Conservation (phyloP, 1,140 invertebrate species). For the Drosophila mauritiana region DNA sequence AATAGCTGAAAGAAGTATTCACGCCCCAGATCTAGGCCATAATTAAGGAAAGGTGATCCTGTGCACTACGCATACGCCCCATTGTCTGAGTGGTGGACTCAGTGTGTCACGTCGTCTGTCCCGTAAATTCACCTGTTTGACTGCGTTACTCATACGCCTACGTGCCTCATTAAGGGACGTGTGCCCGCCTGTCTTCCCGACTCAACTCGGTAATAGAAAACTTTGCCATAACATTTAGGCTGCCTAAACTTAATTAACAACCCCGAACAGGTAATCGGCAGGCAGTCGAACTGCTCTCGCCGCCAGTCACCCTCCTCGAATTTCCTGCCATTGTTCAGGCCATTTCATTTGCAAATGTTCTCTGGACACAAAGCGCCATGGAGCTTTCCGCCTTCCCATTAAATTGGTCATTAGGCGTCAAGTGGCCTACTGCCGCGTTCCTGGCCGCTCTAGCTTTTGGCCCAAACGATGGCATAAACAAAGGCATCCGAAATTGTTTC, state of each 20-base stretch:
- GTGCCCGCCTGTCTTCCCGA: slow-evolving; percentile 8
- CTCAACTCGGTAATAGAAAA: slow-evolving; percentile 71
- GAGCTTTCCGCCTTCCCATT: slow-evolving; percentile 54
- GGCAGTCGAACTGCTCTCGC: slow-evolving; percentile 31
- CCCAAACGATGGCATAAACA: slow-evolving; percentile 38
- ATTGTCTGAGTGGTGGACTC: slow-evolving; percentile 18
- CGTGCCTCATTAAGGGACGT: slow-evolving; percentile 74
- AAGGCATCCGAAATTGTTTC: slow-evolving; percentile 68
- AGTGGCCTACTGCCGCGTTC: slow-evolving; percentile 58
- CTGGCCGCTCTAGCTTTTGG: slow-evolving; percentile 22
- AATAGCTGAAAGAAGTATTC: slow-evolving; percentile 12
- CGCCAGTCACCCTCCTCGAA: neutral
- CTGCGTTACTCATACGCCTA: slow-evolving; percentile 78
- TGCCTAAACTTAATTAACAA: slow-evolving; percentile 79
- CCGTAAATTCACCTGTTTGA: slow-evolving; percentile 59
- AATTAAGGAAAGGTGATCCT: slow-evolving; percentile 21
- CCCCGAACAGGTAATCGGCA: slow-evolving; percentile 71
- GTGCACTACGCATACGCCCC: slow-evolving; percentile 46
- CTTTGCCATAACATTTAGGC: slow-evolving; percentile 76
- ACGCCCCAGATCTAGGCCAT: slow-evolving; percentile 1
- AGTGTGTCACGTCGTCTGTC: slow-evolving; percentile 47
- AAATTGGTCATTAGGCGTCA: slow-evolving; percentile 82
- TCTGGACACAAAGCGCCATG: slow-evolving; percentile 46
- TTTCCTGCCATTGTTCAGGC: slow-evolving; percentile 51
- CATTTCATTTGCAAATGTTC: slow-evolving; percentile 76